Evolutionary conservation across 1,140 invertebrate species (phyloP).

Genomic region (Brachionus paranguensis): DNA sequence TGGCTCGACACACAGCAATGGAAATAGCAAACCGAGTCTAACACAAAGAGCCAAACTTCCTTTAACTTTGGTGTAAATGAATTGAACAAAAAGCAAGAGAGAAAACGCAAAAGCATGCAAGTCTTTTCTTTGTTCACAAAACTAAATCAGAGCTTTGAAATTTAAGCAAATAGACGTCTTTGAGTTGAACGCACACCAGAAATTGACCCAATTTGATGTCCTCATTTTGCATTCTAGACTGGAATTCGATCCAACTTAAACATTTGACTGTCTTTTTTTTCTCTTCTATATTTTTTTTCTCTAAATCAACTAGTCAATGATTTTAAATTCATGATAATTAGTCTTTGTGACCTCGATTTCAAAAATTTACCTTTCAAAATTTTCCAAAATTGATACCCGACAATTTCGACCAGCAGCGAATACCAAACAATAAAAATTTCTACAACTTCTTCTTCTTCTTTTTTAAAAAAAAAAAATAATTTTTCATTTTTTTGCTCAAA

Average conservation of each 20-base stretch:
- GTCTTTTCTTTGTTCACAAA: neutral
- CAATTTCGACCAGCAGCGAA: conserved; percentile 10
- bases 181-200: neutral
- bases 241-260: conserved; percentile 13
- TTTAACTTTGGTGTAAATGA: neutral
- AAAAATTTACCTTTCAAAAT: neutral
- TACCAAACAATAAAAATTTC: neutral
- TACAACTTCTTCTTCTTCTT: neutral
- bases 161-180: neutral
- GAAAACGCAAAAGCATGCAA: neutral
- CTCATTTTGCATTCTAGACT: neutral
- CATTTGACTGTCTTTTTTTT: conserved; percentile 27
- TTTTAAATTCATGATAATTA: conserved; percentile 31
- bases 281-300: neutral
- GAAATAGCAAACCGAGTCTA: neutral
- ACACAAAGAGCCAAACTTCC: neutral
- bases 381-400: conserved; percentile 6
- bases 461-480: neutral
- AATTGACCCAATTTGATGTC: conserved; percentile 20
- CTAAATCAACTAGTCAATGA: conserved; percentile 28
- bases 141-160: neutral
- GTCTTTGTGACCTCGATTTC: conserved; percentile 12
- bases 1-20: conserved; percentile 6
- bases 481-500: too few species aligned
- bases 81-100: neutral